Evolutionary conservation across 2,888 invertebrate genomes (phyloP).

Genomic region (Hedychridium roseum): DNA sequence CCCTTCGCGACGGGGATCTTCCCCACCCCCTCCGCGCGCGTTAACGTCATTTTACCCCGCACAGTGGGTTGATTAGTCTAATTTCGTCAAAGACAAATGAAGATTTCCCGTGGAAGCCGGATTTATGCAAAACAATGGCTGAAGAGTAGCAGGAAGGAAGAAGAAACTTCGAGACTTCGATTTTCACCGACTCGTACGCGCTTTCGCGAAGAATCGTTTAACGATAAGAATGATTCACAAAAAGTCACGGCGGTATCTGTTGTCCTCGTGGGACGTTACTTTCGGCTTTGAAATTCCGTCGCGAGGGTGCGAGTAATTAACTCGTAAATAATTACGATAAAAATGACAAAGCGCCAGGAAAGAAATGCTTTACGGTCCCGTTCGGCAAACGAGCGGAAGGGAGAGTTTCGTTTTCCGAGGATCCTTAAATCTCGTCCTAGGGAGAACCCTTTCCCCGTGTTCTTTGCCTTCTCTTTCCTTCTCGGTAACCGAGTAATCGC

Average conservation of each 20-base stretch:
- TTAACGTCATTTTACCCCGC: constrained; percentile 23
- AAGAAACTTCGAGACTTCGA: no score
- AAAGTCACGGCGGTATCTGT: no score
- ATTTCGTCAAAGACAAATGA: not conserved
- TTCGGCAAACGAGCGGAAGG: constrained; percentile 12
- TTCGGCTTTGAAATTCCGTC: no score
- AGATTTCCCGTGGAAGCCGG: no score
- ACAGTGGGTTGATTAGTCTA: constrained; percentile 4
- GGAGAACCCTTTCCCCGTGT: constrained; percentile 32
- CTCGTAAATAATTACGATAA: constrained; percentile 61
- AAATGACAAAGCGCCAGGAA: constrained; percentile 55
- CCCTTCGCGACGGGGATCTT: constrained; percentile 26
- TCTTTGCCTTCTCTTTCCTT: constrained; percentile 10
- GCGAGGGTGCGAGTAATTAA: constrained; percentile 50
- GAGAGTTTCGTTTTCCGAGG: constrained; percentile 13
- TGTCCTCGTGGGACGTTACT: no score
- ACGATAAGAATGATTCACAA: no score
- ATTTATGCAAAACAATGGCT: no score
- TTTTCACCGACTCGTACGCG: no score
- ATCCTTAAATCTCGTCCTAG: constrained; percentile 47
- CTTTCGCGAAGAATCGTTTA: no score
- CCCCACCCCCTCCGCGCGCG: constrained; percentile 17
- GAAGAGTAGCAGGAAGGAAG: no score
- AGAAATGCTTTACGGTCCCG: constrained; percentile 50
- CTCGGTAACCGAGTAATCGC: no score